Evolutionary conservation across 2,888 invertebrate genomes (phyloP), one percentile per base, ranked within the genome.

Genomic region (Aleiodes testaceus): DNA sequence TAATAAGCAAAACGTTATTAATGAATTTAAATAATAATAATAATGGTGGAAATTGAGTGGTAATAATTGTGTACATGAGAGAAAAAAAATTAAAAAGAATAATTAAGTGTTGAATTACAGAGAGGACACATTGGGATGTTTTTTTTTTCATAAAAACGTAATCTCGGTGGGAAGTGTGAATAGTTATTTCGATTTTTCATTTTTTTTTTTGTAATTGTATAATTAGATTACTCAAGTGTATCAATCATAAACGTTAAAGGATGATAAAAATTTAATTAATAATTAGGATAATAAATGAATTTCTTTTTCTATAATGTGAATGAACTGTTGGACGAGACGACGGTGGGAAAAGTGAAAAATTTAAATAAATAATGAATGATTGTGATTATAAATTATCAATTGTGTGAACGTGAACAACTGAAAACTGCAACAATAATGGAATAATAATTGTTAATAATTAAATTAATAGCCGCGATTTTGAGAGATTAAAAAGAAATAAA

Each of bases 401-500:
- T 52, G 11, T 18, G 44, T 66, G 45, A 22, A 11, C 9, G 22
- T 20, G 22, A 66, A 55, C 52, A 47, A 47, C 16, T 16, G n/a
- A 20, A 50, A 66, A 66, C 66, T 22, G 53, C 66, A 66, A 66
- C 66, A 66, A 66, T 66, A 66, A 66, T 66, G 42, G 18, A 59
- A 16, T 59, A 59, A 36, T 36, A 59, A 59, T 59, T 59, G 16
- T 36, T 36, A 53, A 52, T 52, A 53, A 53, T 36, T 26, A 59
- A 53, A 53, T 11, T 64, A 30, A 36, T 45, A 63, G 22, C 44
- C 14, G 45, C 47, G 16, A 47, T 47, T 47, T 16, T 26, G 26
- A 26, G 26, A 5, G 26, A 36, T 20, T n/a, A 52, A 9, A 42
- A 20, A 36, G 1, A 5, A 42, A 52, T 44, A 12, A 55, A 16